Base-by-base conservation (phyloP, 2,797 vertebrate species). In the Peromyscus nudipes region DNA sequence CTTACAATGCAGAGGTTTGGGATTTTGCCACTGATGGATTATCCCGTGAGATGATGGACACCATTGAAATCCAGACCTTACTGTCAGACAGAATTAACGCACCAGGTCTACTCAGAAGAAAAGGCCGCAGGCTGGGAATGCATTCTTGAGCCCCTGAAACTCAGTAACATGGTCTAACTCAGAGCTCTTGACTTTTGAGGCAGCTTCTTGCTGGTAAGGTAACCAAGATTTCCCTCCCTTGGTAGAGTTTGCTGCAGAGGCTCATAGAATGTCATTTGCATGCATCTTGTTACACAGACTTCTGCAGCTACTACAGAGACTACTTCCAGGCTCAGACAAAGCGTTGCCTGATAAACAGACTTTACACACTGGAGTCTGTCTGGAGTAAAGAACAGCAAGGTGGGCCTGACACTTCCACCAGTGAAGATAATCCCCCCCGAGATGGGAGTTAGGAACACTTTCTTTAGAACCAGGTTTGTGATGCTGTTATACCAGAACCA, bases 341-440 rank as follows among this genome's bases (percentile, higher is more conserved):
- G 98, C 98, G 98, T 98, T 98, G 98, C 98, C 98, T 98, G 98
- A 99, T 98, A 99, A 98, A 99, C 98, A 99, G 98, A 99, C 98
- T 98, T 99, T 98, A 99, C 98, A 98, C 98, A 98, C 98, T 98
- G 98, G 98, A 98, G 98, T 98, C 98, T 99, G 98, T 98, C 98
- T 99, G 98, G 98, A 98, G 98, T 98, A 99, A 99, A 99, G 98
- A 98, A 98, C 98, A 93, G 98, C 98, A 99, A 99, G 97, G 98
- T 98, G 98, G 98, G 98, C 98, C 98, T 98, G 98, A 98, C 98
- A 98, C 98, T 98, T 99, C 98, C 98, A 99, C 98, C 98, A 99
- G 98, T 97, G 97, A 98, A 98, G 98, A 98, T 98, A 99, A 99
- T 98, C 98, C 98, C 98, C 98, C 98, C 98, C n/a, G 97, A 96